Evolutionary conservation across 92 coral and sea anemone species (phyloP).

Genomic region (Micromussa lordhowensis): DNA sequence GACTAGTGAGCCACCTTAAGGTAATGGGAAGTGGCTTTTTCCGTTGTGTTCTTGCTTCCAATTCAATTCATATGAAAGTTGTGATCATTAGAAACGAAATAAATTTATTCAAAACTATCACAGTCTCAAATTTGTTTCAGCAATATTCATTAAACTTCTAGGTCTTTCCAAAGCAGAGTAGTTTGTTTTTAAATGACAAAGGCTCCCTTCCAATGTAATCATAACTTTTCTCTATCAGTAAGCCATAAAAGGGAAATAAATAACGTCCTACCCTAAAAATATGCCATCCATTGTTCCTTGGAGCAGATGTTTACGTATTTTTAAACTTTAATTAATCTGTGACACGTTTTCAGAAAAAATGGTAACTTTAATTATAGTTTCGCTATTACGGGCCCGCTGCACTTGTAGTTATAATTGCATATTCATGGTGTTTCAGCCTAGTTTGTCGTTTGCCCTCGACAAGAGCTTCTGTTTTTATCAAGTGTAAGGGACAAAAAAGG

Average conservation of each 20-base stretch:
- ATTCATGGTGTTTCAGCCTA: neutral
- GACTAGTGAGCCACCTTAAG: too few relatives aligned
- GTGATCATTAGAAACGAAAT: too few relatives aligned
- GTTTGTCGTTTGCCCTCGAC: neutral
- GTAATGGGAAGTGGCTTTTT: too few relatives aligned
- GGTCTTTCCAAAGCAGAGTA: too few relatives aligned
- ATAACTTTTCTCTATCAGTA: neutral
- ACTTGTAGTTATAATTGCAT: neutral
- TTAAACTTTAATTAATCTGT: neutral
- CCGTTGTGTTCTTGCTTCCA: too few relatives aligned
- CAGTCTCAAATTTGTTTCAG: too few relatives aligned
- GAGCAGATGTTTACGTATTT: neutral
- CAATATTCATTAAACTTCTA: too few relatives aligned
- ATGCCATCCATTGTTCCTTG: neutral
- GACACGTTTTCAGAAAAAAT: neutral
- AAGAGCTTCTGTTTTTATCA: neutral
- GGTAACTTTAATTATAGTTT: neutral
- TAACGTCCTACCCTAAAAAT: neutral
- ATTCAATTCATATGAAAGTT: too few relatives aligned
- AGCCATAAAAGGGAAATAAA: neutral
- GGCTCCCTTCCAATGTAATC: neutral
- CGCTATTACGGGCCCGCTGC: neutral
- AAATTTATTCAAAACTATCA: too few relatives aligned
- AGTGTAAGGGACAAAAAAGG: too few relatives aligned
- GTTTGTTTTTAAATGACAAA: neutral